Evolutionary conservation across 2,797 vertebrate species (phyloP).

Genomic region (Pseudochaenichthys georgianus): DNA sequence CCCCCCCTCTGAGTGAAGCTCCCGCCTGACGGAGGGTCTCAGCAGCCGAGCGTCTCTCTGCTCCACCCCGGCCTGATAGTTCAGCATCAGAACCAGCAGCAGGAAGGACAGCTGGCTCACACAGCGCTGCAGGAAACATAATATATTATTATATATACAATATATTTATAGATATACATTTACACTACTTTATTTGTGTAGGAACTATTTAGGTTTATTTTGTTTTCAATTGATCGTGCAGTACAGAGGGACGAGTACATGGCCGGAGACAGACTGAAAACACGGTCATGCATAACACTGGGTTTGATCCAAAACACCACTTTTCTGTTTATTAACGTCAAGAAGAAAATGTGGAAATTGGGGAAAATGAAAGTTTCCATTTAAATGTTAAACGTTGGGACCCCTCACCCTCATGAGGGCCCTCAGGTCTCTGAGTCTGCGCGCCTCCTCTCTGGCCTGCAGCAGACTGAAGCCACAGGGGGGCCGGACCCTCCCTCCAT

Average conservation of each 20-base stretch:
- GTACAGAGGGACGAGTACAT: no score
- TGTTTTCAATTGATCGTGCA: no score
- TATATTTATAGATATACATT: no score
- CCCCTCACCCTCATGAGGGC: slow-evolving; percentile 82
- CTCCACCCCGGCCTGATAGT: slow-evolving; percentile 83
- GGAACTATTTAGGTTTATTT: no score
- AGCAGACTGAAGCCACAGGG: slow-evolving; percentile 86
- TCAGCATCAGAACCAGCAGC: slow-evolving; percentile 85
- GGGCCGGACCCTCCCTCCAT: slow-evolving; percentile 75
- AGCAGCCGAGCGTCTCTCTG: slow-evolving; percentile 78
- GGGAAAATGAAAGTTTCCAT: no score
- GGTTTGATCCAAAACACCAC: no score
- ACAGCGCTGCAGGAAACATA: slow-evolving; percentile 74
- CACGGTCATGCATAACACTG: no score
- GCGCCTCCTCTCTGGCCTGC: slow-evolving; percentile 87
- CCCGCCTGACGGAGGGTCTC: slow-evolving; percentile 67
- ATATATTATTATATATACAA: no score
- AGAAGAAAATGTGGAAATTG: no score
- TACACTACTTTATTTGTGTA: no score
- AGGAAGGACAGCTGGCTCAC: slow-evolving; percentile 83
- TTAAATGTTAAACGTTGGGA: background rate
- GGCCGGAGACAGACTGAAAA: no score
- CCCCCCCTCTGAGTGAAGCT: slow-evolving; percentile 56
- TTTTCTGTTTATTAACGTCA: no score
- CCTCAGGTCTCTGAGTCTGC: slow-evolving; percentile 79